Percentiles rank a stretch among this genome's conserved stretches.
Conservation (phyloP, 2,888 invertebrate genomes). For the Volucella bombylans region DNA sequence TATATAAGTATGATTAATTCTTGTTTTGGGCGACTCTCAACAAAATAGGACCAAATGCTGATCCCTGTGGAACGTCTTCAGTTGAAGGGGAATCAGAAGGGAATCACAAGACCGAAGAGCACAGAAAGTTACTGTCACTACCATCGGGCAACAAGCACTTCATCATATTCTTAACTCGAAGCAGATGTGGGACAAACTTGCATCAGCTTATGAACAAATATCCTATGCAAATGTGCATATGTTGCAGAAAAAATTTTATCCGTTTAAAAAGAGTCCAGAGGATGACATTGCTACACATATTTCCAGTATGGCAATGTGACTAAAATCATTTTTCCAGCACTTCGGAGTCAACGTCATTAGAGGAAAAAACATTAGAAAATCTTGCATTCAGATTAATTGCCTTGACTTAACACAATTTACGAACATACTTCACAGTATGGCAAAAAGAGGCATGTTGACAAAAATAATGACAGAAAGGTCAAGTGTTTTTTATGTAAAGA, state of each 20-base stretch:
- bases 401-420: neutral
- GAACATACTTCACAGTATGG: neutral
- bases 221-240: too few relatives aligned
- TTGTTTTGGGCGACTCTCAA: too few relatives aligned
- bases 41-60: too few relatives aligned
- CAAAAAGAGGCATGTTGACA: neutral
- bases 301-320: neutral
- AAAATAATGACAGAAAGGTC: neutral
- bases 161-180: too few relatives aligned
- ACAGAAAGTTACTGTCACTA: neutral
- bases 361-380: neutral
- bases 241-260: too few relatives aligned
- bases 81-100: constrained; percentile 4
- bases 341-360: neutral
- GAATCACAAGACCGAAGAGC: neutral
- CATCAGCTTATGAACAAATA: too few relatives aligned
- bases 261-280: too few relatives aligned
- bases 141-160: too few relatives aligned
- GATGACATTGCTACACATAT: too few relatives aligned
- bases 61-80: too few relatives aligned
- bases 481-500: constrained; percentile 1
- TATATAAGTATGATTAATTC: too few relatives aligned
- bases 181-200: too few relatives aligned
- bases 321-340: constrained; percentile 1
- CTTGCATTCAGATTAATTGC: neutral